Percentiles rank a stretch among this genome's conserved stretches.
Conservation (phyloP, 2,888 invertebrate species). For the Hirtodrosophila duncani region DNA sequence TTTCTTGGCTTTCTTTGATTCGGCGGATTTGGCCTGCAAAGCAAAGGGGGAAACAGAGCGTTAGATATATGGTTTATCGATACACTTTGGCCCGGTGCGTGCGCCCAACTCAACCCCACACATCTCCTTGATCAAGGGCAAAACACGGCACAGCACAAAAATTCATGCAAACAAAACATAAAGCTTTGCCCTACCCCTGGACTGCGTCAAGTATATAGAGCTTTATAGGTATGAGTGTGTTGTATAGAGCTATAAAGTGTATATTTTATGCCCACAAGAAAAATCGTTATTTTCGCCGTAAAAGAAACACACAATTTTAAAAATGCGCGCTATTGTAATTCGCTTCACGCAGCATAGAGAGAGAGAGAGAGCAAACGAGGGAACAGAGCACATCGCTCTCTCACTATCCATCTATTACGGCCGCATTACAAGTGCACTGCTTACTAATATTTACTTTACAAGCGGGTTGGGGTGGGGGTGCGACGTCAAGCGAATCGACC, state of each 20-base stretch:
- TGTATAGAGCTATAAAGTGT: constrained; percentile 56
- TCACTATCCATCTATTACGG: too few species aligned
- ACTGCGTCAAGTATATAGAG: constrained; percentile 10
- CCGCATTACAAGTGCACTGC: constrained; percentile 65
- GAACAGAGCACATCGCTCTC: constrained; percentile 28
- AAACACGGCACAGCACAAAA: too few species aligned
- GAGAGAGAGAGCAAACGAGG: constrained; percentile 6
- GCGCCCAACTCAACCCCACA: constrained; percentile 53
- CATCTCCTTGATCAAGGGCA: constrained; percentile 73
- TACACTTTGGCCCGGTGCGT: not conserved
- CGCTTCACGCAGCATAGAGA: constrained; percentile 44
- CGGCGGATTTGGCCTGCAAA: constrained; percentile 76
- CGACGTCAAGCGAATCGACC: constrained; percentile 65
- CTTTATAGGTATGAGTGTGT: constrained; percentile 7
- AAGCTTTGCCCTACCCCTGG: constrained; percentile 17
- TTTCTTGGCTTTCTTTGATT: constrained; percentile 78
- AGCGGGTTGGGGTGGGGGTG: too few species aligned
- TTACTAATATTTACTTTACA: not conserved
- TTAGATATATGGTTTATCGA: constrained; percentile 4
- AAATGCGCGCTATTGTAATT: constrained; percentile 68
- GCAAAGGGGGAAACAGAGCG: constrained; percentile 22
- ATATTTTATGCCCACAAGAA: constrained; percentile 63
- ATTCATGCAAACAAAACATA: constrained; percentile 30
- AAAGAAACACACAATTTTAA: constrained; percentile 61
- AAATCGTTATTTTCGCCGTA: constrained; percentile 73